Conservation (phyloP, 1,140 invertebrate species). For the Drosophila jambulina region DNA sequence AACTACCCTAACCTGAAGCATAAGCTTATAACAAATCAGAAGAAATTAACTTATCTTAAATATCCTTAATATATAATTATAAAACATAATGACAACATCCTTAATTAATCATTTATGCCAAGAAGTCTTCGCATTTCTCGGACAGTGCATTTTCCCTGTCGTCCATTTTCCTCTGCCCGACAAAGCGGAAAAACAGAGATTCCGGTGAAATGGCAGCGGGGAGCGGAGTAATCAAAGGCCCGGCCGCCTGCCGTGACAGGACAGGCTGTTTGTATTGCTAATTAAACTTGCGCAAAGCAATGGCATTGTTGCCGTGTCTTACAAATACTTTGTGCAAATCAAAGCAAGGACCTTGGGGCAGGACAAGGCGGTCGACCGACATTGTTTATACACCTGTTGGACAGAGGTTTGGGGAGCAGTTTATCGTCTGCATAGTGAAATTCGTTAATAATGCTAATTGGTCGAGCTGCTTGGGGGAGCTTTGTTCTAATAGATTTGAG, state of each 20-base stretch:
- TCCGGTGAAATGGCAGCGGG: constrained; percentile 19
- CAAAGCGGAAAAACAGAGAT: constrained; percentile 21
- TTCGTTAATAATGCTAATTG: constrained; percentile 76
- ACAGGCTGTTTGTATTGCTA: constrained; percentile 72
- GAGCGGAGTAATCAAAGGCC: constrained; percentile 9
- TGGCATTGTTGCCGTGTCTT: constrained; percentile 64
- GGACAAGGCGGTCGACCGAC: constrained; percentile 5
- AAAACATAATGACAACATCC: background rate
- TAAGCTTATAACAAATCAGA: background rate
- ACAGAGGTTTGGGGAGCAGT: background rate
- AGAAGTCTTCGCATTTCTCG: background rate
- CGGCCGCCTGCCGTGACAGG: constrained; percentile 18
- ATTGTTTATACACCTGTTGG: constrained; percentile 36
- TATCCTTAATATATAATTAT: background rate
- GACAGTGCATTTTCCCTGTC: background rate
- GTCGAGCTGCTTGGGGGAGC: constrained; percentile 1
- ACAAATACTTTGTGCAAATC: constrained; percentile 79
- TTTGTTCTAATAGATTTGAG: constrained; percentile 33
- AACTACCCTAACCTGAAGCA: no score
- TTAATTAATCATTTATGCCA: background rate
- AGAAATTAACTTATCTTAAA: background rate
- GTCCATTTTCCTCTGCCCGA: constrained; percentile 21
- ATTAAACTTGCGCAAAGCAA: constrained; percentile 73
- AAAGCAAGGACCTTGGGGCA: constrained; percentile 45
- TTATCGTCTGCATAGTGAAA: constrained; percentile 2